Percentiles rank a stretch among this genome's conserved stretches.
These are phyloP conservation scores for Allobates femoralis DNA, from an alignment of 2,797 vertebrate genomes.

Conservation along the genomic window DNA sequence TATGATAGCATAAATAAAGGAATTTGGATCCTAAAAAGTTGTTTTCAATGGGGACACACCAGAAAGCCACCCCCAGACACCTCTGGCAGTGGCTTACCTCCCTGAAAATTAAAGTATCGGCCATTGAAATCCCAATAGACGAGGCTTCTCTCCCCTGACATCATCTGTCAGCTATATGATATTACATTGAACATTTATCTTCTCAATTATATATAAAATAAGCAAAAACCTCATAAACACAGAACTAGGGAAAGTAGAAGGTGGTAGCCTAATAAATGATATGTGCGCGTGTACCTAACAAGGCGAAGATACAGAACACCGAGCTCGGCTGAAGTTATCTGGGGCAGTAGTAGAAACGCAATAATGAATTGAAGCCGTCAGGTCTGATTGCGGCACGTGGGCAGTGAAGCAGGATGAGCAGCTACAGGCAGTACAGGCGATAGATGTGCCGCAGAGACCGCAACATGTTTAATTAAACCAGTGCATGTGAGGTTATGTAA, in stretches of 20 bases:
- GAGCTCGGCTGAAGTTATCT: background rate
- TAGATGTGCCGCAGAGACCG: conserved; percentile 28
- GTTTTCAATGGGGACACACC: too few species aligned
- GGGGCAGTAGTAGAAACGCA: background rate
- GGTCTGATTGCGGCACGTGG: background rate
- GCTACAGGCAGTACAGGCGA: conserved; percentile 22
- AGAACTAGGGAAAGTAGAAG: background rate
- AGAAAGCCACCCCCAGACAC: too few species aligned
- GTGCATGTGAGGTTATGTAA: conserved; percentile 39
- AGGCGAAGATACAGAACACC: background rate
- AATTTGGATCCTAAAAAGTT: too few species aligned
- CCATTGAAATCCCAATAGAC: too few species aligned
- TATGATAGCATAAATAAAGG: too few species aligned
- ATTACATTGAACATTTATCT: too few species aligned
- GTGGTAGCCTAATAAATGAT: background rate
- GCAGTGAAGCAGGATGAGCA: conserved; percentile 38
- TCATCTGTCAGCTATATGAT: too few species aligned
- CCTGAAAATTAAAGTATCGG: too few species aligned
- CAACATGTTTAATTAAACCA: conserved; percentile 40
- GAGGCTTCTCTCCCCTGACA: too few species aligned
- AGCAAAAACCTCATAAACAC: background rate
- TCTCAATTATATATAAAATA: background rate
- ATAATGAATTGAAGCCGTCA: conserved; percentile 34
- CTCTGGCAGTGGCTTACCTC: too few species aligned
- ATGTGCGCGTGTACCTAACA: background rate